Evolutionary conservation across 2,888 invertebrate genomes (phyloP), one percentile per base, ranked within the genome.

Genomic region (Tipula lateralis): DNA sequence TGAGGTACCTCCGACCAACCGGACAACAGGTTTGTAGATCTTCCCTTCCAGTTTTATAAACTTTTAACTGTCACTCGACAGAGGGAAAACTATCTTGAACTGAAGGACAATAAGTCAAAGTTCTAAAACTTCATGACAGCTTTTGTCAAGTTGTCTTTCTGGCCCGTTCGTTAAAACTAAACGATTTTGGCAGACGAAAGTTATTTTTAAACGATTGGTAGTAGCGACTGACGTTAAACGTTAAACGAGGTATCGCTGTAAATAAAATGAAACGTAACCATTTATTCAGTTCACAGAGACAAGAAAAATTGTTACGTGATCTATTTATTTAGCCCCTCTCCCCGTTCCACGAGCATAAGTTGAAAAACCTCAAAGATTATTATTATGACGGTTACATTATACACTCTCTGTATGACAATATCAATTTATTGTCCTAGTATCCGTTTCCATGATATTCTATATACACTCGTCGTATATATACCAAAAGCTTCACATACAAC

Each of bases 361-460:
- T 66, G 24, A 66, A 66, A 66, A 66, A 66, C 66, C 24, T 66
- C 24, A 66, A 66, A 66, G 66, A 66, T 66, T 66, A 66, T 1
- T 66, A 66, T 66, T 66, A 66, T 66, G 66, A 66, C 66, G 66
- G 66, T 66, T 66, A 66, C 24, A 66, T 24, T 66, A 66, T 66
- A 66, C 24, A 66, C 66, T 66, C 24, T 7, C 66, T 24, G 66
- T 24, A 66, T 66, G 66, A 66, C 66, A 66, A 66, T 66, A 66
- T 66, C 66, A 66, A 66, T 66, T 66, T 66, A 66, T 66, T 66
- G 66, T 66, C 12, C 66, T 24, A 24, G 66, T 66, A 66, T 66
- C 66, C 66, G 66, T 66, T 66, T 66, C 66, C 66, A 24, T 24
- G 66, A 66, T 66, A 7, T 32, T n/a, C n/a, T n/a, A n/a, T n/a